Percentiles rank a stretch among this genome's conserved stretches.
Evolutionary conservation across 1,140 invertebrate species (phyloP).

Genomic region (Heliconius eleuchia): DNA sequence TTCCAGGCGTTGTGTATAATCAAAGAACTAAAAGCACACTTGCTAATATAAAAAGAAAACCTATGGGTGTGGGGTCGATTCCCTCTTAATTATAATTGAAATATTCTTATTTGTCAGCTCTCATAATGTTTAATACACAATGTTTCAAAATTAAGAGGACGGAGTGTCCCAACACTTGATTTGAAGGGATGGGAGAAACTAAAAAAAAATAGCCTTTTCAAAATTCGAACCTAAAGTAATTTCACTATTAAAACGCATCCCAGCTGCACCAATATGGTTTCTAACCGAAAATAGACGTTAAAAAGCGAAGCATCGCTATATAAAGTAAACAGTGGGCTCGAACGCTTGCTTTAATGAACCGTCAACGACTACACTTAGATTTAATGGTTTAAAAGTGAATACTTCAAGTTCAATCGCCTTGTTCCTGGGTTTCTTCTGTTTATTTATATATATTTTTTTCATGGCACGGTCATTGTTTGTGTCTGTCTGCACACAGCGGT

Average conservation of each 20-base stretch:
- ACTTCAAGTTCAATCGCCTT: conserved; percentile 3
- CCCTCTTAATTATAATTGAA: too few species aligned
- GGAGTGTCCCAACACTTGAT: too few species aligned
- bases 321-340: conserved; percentile 3
- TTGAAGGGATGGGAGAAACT: too few species aligned
- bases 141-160: too few species aligned
- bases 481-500: not conserved
- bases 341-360: conserved; percentile 3
- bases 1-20: too few species aligned
- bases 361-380: conserved; percentile 12
- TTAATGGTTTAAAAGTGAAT: conserved; percentile 10
- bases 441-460: not conserved
- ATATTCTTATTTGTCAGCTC: too few species aligned
- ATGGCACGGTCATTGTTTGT: too few species aligned
- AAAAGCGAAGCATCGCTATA: conserved; percentile 1
- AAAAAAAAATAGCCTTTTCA: too few species aligned
- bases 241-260: not conserved
- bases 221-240: not conserved
- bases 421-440: not conserved
- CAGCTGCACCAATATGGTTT: not conserved
- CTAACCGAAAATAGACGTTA: conserved; percentile 1
- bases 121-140: too few species aligned
- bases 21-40: too few species aligned
- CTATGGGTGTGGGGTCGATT: too few species aligned
- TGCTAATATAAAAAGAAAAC: too few species aligned